Evolutionary conservation across 2,888 invertebrate species (phyloP).

Genomic region (Drosophila longiperda): DNA sequence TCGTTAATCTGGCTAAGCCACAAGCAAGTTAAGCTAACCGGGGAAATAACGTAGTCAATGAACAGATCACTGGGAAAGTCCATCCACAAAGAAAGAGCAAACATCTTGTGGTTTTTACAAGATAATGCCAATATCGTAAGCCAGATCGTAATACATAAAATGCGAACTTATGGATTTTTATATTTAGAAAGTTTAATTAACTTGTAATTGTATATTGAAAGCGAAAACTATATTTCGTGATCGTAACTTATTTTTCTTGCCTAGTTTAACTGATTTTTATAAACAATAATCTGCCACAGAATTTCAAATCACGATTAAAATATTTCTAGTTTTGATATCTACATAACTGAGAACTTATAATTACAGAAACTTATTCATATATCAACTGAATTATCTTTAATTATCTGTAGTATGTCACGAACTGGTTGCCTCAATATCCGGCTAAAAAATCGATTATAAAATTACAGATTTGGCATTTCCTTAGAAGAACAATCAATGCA

Average conservation of each 20-base stretch:
- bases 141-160: slow-evolving; percentile 5
- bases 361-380: slow-evolving; percentile 13
- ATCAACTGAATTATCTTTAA: slow-evolving; percentile 16
- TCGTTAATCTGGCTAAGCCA: slow-evolving; percentile 67
- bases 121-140: slow-evolving; percentile 8
- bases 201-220: not conserved
- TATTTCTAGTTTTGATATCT: slow-evolving; percentile 8
- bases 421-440: slow-evolving; percentile 34
- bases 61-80: slow-evolving; percentile 64
- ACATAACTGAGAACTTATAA: slow-evolving; percentile 19
- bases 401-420: slow-evolving; percentile 15
- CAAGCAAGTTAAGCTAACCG: slow-evolving; percentile 73
- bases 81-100: slow-evolving; percentile 45
- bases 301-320: slow-evolving; percentile 36
- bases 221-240: slow-evolving; percentile 24
- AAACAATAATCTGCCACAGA: not conserved
- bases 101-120: slow-evolving; percentile 46
- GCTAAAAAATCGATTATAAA: slow-evolving; percentile 14
- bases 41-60: slow-evolving; percentile 79
- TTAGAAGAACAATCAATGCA: slow-evolving; percentile 19
- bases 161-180: not conserved
- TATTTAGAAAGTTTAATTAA: not conserved
- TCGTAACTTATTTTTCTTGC: slow-evolving; percentile 9
- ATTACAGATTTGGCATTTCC: slow-evolving; percentile 15
- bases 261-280: slow-evolving; percentile 8